Percentiles rank a stretch among this genome's conserved stretches.
phyloP scores from a whole-genome alignment of 2,888 invertebrate genomes.

The Pyrgus malvae region DNA sequence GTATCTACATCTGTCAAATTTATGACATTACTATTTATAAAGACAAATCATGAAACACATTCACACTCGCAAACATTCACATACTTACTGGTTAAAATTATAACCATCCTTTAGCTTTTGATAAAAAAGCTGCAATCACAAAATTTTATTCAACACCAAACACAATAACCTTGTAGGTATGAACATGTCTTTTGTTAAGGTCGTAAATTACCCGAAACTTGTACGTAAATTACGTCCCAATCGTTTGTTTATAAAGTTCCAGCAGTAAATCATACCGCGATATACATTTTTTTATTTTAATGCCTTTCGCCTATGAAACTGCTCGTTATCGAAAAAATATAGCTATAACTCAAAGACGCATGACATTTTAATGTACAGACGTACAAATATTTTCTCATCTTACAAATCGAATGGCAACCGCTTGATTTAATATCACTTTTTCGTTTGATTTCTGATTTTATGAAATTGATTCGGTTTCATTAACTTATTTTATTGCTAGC shows the following conservation, averaged over 20 bases:
- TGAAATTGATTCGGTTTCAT: background rate
- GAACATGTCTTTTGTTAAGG: slow-evolving; percentile 15
- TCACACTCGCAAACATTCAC: too few relatives aligned
- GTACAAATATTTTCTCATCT: slow-evolving; percentile 12
- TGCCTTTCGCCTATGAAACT: slow-evolving; percentile 20
- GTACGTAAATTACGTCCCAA: slow-evolving; percentile 13
- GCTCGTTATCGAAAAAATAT: slow-evolving; percentile 21
- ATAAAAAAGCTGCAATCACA: background rate
- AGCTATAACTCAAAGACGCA: slow-evolving; percentile 16
- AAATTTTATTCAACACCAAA: background rate
- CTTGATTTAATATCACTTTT: slow-evolving; percentile 2
- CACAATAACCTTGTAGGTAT: background rate
- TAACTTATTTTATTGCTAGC: too few relatives aligned
- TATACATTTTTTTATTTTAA: slow-evolving; percentile 23
- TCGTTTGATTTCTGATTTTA: background rate
- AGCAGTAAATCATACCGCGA: slow-evolving; percentile 16
- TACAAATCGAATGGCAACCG: slow-evolving; percentile 9
- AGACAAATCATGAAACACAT: too few relatives aligned
- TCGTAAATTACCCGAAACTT: slow-evolving; percentile 13
- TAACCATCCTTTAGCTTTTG: too few relatives aligned
- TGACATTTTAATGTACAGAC: slow-evolving; percentile 16
- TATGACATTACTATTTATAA: too few relatives aligned
- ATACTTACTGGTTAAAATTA: too few relatives aligned
- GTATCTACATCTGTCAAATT: too few relatives aligned
- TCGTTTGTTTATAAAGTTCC: slow-evolving; percentile 21